Conservation (phyloP, 2,888 invertebrate genomes). For the Bombyx huttoni region DNA sequence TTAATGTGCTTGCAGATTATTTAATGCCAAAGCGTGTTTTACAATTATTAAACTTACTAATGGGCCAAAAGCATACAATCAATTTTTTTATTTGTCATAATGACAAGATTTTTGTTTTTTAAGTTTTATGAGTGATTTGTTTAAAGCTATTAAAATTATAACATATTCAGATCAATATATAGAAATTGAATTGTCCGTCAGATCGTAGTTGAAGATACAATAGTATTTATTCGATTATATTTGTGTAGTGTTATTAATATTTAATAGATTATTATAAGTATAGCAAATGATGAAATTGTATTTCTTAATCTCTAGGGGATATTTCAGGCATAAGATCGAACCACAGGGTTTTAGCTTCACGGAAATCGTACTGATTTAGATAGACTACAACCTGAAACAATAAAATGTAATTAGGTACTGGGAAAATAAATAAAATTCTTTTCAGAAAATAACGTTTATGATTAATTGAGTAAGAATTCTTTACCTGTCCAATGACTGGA, state of each 20-base stretch:
- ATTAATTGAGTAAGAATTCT: background rate
- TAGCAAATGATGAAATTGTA: conserved; percentile 7
- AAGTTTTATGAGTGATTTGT: no score
- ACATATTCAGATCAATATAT: no score
- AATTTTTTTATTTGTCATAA: no score
- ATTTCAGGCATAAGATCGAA: conserved; percentile 77
- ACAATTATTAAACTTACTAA: no score
- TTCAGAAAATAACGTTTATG: background rate
- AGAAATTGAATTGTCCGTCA: conserved; percentile 5
- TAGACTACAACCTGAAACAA: conserved; percentile 74
- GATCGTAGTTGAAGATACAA: conserved; percentile 15
- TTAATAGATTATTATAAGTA: conserved; percentile 29
- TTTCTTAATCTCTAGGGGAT: conserved; percentile 39
- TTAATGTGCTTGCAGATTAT: no score
- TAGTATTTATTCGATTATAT: no score
- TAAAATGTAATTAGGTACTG: background rate
- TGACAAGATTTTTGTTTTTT: no score
- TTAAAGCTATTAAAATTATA: no score
- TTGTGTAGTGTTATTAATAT: background rate
- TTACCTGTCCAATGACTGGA: conserved; percentile 86
- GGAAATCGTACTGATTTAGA: conserved; percentile 77
- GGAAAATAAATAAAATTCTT: background rate
- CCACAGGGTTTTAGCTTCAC: conserved; percentile 81
- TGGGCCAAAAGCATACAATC: no score
- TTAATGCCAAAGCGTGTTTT: no score